Percentiles rank a stretch among this genome's conserved stretches.
Conservation (phyloP, 2,797 vertebrate genomes). For the Danio kyathit region DNA sequence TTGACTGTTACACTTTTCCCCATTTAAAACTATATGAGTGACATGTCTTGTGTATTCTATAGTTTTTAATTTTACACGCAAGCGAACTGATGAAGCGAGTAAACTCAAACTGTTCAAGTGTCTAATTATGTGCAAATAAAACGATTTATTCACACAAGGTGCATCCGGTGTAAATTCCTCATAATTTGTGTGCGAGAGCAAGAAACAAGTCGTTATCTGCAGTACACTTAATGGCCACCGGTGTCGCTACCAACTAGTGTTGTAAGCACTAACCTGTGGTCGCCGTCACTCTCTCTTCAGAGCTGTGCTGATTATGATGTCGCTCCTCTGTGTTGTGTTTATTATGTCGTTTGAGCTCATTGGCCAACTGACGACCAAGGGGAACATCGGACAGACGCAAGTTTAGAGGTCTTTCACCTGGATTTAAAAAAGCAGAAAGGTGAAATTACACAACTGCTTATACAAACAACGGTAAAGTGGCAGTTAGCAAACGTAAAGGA, state of each 20-base stretch:
- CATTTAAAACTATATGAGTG: too few relatives aligned
- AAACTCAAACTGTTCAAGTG: too few relatives aligned
- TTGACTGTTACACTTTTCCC: too few relatives aligned
- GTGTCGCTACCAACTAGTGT: too few relatives aligned
- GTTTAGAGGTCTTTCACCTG: slow-evolving; percentile 92
- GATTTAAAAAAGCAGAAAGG: background rate
- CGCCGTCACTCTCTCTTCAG: slow-evolving; percentile 84
- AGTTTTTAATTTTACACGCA: too few relatives aligned
- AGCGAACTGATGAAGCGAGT: too few relatives aligned
- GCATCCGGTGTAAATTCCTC: too few relatives aligned
- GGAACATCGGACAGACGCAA: slow-evolving; percentile 88
- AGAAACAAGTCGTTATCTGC: background rate
- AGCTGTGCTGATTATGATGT: slow-evolving; percentile 83
- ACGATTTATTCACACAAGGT: too few relatives aligned
- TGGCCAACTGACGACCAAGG: slow-evolving; percentile 86
- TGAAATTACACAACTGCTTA: background rate
- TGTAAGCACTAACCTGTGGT: slow-evolving; percentile 80
- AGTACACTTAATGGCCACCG: background rate
- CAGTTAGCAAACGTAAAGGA: slow-evolving; percentile 35
- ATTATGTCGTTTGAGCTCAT: slow-evolving; percentile 89
- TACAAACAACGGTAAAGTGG: background rate
- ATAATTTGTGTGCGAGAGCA: too few relatives aligned
- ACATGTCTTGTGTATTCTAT: too few relatives aligned
- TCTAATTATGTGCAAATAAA: too few relatives aligned
- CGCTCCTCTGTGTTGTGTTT: slow-evolving; percentile 76